Evolutionary conservation across 2,888 invertebrate genomes (phyloP).

Genomic region (Laothoe populi): DNA sequence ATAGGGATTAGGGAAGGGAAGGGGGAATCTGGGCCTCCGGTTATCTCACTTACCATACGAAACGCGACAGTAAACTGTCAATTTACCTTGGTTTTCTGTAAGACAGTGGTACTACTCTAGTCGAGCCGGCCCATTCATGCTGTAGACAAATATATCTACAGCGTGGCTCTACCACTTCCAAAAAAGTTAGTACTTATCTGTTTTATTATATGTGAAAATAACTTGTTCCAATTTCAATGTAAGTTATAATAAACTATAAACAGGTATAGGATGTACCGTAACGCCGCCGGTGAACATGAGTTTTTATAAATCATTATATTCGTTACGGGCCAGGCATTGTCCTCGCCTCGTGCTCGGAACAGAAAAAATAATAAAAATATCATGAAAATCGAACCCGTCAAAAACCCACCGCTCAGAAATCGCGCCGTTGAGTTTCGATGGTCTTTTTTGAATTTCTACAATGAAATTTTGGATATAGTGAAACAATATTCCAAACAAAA

Average conservation of each 20-base stretch:
- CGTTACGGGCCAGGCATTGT: conserved; percentile 76
- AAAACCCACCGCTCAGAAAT: conserved; percentile 67
- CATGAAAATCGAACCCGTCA: conserved; percentile 70
- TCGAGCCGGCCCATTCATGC: too few relatives aligned
- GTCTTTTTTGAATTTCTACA: conserved; percentile 35
- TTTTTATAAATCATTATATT: conserved; percentile 78
- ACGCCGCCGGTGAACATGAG: conserved; percentile 58
- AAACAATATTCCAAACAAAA: conserved; percentile 9
- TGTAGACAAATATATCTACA: too few relatives aligned
- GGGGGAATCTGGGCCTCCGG: too few relatives aligned
- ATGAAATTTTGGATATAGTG: conserved; percentile 28
- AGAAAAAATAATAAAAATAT: conserved; percentile 54
- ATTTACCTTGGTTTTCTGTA: too few relatives aligned
- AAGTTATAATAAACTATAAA: conserved; percentile 4
- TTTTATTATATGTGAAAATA: neutral
- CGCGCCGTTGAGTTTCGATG: conserved; percentile 58
- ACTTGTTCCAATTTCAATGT: neutral
- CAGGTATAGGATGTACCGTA: conserved; percentile 5
- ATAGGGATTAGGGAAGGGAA: too few relatives aligned
- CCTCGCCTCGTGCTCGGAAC: conserved; percentile 63
- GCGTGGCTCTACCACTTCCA: too few relatives aligned
- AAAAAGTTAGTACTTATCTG: too few relatives aligned
- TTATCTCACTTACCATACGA: too few relatives aligned
- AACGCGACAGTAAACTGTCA: too few relatives aligned
- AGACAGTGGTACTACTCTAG: too few relatives aligned